Evolutionary conservation across 2,888 invertebrate genomes (phyloP).

Genomic region (Andrena hattorfiana): DNA sequence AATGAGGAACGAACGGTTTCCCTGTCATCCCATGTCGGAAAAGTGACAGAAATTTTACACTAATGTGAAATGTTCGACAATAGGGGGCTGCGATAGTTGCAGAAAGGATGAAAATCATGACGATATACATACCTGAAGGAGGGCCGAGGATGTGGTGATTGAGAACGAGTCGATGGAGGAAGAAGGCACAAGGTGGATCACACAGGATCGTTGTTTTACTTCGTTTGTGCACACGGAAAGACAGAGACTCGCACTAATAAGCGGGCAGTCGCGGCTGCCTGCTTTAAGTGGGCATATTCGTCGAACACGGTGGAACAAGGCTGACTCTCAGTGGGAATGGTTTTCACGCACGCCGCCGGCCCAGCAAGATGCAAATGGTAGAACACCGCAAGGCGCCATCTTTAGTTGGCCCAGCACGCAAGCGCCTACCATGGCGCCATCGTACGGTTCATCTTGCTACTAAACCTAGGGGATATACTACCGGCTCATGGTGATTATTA

Average conservation of each 20-base stretch:
- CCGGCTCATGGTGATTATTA: background rate
- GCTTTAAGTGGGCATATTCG: slow-evolving; percentile 59
- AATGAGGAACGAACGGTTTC: background rate
- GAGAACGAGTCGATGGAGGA: slow-evolving; percentile 36
- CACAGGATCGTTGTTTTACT: slow-evolving; percentile 24
- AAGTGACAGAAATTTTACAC: slow-evolving; percentile 2
- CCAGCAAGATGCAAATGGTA: slow-evolving; percentile 57
- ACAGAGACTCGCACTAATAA: slow-evolving; percentile 37
- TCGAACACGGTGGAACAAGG: slow-evolving; percentile 33
- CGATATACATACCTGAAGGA: slow-evolving; percentile 49
- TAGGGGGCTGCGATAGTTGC: background rate
- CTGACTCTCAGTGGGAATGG: slow-evolving; percentile 47
- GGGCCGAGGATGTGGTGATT: slow-evolving; percentile 28
- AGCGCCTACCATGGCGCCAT: background rate
- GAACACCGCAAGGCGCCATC: slow-evolving; percentile 55
- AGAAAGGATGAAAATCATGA: background rate
- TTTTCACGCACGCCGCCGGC: slow-evolving; percentile 61
- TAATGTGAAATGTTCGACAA: background rate
- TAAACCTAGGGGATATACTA: background rate
- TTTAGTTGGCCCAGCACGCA: slow-evolving; percentile 28
- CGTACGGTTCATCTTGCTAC: background rate
- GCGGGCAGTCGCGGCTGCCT: slow-evolving; percentile 44
- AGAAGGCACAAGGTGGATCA: slow-evolving; percentile 52
- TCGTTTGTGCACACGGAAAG: slow-evolving; percentile 51
- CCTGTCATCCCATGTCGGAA: background rate